Conservation (phyloP, 2,113 vertebrate species). For the Actenoides lindsayi region DNA sequence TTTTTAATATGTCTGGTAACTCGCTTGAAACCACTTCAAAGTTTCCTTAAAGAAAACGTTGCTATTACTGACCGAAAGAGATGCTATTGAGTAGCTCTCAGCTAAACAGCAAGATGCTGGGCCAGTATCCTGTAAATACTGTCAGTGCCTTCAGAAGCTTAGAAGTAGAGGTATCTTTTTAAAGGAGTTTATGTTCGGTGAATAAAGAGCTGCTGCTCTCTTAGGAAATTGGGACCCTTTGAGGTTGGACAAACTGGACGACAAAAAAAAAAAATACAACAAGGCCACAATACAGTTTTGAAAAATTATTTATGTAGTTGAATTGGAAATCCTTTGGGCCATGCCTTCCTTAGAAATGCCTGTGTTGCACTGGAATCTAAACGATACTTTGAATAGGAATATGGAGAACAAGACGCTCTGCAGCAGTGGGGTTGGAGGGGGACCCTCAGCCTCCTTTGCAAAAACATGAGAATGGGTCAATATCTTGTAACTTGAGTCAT, state of each 20-base stretch:
- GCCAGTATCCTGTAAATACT: neutral
- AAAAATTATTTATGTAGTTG: neutral
- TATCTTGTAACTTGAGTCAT: neutral
- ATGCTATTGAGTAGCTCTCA: neutral
- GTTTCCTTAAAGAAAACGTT: slow-evolving; percentile 54
- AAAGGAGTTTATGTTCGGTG: neutral
- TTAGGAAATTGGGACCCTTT: neutral
- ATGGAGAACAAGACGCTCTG: neutral
- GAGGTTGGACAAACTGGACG: neutral
- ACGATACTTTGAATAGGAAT: neutral
- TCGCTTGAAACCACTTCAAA: slow-evolving; percentile 58
- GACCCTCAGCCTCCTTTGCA: neutral
- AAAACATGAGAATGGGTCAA: neutral
- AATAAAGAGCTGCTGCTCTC: neutral
- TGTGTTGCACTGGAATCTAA: neutral
- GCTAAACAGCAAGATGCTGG: neutral
- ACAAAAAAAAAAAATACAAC: neutral
- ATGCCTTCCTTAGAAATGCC: neutral
- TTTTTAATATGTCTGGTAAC: slow-evolving; percentile 63
- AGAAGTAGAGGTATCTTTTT: neutral
- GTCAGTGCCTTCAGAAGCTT: neutral
- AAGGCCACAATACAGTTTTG: neutral
- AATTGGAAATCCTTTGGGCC: neutral
- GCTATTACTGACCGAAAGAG: slow-evolving; percentile 31
- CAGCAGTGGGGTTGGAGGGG: neutral